phyloP scores from a whole-genome alignment of 2,797 vertebrate species.

The Meda fulgida region DNA sequence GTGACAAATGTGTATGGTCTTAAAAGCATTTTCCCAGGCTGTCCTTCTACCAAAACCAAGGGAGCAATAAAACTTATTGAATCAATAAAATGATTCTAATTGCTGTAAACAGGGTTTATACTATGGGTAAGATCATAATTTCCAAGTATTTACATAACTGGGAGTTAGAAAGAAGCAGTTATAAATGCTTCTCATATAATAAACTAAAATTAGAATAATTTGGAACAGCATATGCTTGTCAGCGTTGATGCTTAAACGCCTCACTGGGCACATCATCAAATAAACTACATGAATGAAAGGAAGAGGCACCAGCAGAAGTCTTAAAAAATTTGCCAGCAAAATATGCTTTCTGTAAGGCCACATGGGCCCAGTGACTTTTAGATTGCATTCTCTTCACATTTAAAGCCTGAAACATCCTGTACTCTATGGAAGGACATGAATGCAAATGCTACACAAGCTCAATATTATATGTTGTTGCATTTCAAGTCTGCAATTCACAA shows the following conservation, averaged over 20 bases:
- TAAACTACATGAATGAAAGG: conserved; percentile 17
- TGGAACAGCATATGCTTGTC: not conserved
- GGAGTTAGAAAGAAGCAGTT: not conserved
- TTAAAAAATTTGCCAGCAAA: not conserved
- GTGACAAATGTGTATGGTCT: conserved; percentile 49
- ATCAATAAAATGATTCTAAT: conserved; percentile 19
- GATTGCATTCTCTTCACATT: not conserved
- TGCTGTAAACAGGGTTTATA: not conserved
- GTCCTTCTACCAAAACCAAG: conserved; percentile 5
- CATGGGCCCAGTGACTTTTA: not conserved
- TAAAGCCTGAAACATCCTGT: not conserved
- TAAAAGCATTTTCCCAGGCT: conserved; percentile 51
- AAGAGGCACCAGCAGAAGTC: not conserved
- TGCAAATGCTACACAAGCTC: not conserved
- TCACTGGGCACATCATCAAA: conserved; percentile 7
- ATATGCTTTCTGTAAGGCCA: not conserved
- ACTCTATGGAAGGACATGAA: not conserved
- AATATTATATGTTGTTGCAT: not conserved
- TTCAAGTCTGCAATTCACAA: not conserved
- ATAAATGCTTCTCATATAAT: not conserved
- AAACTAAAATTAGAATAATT: not conserved
- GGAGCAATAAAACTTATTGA: conserved; percentile 40
- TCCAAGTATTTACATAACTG: not conserved
- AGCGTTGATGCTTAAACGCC: not conserved
- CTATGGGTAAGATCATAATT: not conserved